A percentile compares a stretch with the other conserved stretches of the same genome.
These are phyloP conservation scores for Hyperoplus lanceolatus DNA, from an alignment of 2,797 vertebrate genomes.

Conservation along the genomic window DNA sequence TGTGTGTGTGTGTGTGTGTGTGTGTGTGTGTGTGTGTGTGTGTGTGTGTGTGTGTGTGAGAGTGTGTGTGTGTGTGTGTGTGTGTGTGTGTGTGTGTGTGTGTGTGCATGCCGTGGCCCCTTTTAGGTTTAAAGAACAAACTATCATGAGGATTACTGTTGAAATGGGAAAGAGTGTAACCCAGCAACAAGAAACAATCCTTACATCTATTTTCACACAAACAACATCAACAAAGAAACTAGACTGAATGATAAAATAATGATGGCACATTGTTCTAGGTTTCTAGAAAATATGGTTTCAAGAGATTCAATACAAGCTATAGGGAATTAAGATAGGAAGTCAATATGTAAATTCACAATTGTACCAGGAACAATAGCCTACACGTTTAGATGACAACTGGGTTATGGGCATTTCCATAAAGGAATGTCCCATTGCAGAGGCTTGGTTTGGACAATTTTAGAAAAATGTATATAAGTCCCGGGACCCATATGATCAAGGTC, in stretches of 20 bases:
- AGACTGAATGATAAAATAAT: not conserved
- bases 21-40: too few relatives aligned
- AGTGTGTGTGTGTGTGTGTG: too few relatives aligned
- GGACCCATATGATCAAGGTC: too few relatives aligned
- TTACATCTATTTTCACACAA: not conserved
- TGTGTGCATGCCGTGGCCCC: slow-evolving; percentile 31
- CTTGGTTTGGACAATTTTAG: too few relatives aligned
- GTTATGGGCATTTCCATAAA: not conserved
- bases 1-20: too few relatives aligned
- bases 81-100: too few relatives aligned
- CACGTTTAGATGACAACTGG: not conserved
- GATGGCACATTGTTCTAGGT: not conserved
- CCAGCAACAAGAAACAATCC: not conserved
- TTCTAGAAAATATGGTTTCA: not conserved
- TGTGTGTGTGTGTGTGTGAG: too few relatives aligned
- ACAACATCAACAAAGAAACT: slow-evolving; percentile 27
- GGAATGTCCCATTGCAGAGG: not conserved
- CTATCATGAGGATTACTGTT: slow-evolving; percentile 66
- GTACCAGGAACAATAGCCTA: not conserved
- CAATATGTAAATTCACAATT: slow-evolving; percentile 8
- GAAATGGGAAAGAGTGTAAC: slow-evolving; percentile 24
- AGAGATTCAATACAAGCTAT: not conserved
- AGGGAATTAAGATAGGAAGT: not conserved
- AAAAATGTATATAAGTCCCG: not conserved
- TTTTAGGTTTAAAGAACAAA: slow-evolving; percentile 79